Percentiles rank a stretch among this genome's conserved stretches.
These are phyloP conservation scores for Macropus fuliginosus DNA, from an alignment of 2,797 vertebrate species.

Conservation along the genomic window DNA sequence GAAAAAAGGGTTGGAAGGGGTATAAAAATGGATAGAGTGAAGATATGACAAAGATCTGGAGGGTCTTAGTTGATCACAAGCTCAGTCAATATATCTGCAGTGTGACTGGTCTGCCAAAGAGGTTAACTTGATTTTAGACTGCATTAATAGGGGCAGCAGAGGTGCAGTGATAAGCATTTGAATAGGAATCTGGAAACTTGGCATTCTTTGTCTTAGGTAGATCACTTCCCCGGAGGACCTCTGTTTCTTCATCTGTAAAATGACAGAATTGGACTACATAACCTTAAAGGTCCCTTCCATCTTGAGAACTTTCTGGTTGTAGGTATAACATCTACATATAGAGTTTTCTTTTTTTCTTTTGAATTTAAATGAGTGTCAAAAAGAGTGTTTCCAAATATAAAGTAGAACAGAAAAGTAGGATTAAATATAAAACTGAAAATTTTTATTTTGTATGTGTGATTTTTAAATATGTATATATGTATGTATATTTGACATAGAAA, in stretches of 20 bases:
- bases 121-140: background rate
- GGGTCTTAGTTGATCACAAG: background rate
- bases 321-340: background rate
- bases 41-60: slow-evolving; percentile 59
- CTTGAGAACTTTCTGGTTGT: background rate
- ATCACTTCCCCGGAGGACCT: background rate
- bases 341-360: background rate
- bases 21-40: background rate
- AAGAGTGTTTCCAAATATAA: too few species aligned
- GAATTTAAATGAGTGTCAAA: too few species aligned
- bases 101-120: slow-evolving; percentile 32
- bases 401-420: background rate
- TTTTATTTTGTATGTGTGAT: background rate
- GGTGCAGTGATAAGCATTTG: too few species aligned
- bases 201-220: background rate
- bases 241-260: background rate
- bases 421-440: background rate
- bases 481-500: background rate
- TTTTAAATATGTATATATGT: background rate
- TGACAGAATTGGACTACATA: too few species aligned
- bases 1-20: background rate
- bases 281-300: background rate
- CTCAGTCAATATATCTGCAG: slow-evolving; percentile 5
- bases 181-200: background rate
- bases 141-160: background rate